phyloP scores from a whole-genome alignment of 2,888 invertebrate genomes.

The Hemicrepidius hirtus region DNA sequence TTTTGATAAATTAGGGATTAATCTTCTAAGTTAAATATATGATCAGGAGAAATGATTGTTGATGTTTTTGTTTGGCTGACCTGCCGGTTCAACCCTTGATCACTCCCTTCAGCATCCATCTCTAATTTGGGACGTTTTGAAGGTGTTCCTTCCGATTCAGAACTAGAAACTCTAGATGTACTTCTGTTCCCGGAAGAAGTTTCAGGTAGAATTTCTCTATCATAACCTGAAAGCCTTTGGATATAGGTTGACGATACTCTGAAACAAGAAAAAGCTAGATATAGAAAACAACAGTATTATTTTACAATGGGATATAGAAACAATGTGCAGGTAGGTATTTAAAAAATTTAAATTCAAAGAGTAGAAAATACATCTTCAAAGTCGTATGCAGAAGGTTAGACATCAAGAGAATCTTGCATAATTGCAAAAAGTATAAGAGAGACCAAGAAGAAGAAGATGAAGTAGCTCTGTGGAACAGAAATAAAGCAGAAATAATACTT shows the following conservation, averaged over 20 bases:
- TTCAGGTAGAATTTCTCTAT: conserved; percentile 62
- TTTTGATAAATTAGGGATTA: conserved; percentile 23
- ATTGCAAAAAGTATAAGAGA: too few species aligned
- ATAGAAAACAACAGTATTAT: too few species aligned
- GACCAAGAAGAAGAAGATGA: too few species aligned
- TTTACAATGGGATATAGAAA: too few species aligned
- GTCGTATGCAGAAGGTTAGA: too few species aligned
- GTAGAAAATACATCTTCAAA: too few species aligned
- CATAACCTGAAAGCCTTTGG: conserved; percentile 63
- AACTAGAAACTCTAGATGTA: conserved; percentile 59
- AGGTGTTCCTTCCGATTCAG: conserved; percentile 59
- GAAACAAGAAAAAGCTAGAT: conserved; percentile 49
- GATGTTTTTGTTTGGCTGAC: conserved; percentile 67
- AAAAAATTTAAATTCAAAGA: too few species aligned
- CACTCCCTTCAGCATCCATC: conserved; percentile 65
- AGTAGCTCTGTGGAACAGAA: too few species aligned
- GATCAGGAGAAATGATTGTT: conserved; percentile 33
- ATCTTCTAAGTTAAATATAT: conserved; percentile 39
- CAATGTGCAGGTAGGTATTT: too few species aligned
- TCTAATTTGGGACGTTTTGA: conserved; percentile 67
- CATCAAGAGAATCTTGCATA: too few species aligned
- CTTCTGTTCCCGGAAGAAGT: conserved; percentile 55
- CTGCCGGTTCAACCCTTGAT: conserved; percentile 66
- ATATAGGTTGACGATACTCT: conserved; percentile 68
- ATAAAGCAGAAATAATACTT: too few species aligned